Evolutionary conservation across 2,888 invertebrate genomes (phyloP), one percentile per base, ranked within the genome.

Genomic region (Anthophora plumipes): DNA sequence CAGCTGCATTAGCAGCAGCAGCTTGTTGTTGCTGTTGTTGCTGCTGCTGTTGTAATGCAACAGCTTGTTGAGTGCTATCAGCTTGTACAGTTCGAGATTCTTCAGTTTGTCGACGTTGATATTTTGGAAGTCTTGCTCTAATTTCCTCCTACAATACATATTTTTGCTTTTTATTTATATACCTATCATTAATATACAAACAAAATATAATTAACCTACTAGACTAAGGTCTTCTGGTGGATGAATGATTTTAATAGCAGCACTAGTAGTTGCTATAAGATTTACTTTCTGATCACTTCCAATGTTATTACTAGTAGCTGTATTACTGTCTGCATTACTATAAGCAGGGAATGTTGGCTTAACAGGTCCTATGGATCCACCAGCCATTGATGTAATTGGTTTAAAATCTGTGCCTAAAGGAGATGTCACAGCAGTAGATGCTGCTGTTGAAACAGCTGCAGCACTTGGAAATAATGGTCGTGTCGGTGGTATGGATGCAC

Each of bases 161-260:
- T 60, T 59, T 52, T 69, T 6, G 7, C 46, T 31, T 22, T 54
- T 8, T 7, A 5, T 54, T 60, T 22, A n/a, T 7, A 9, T n/a
- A 25, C 7, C 20, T 57, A 20, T n/a, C 12, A 41, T 12, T 8
- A 48, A 14, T 7, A 52, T 31, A 31, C 20, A 39, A 46, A 39
- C 31, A 64, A 41, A 50, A 11, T 54, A 8, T 41, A 14, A 8
- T 25, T 59, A 43, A 81, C 93, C 92, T 90, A 95, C 96, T 93
- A 96, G 90, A 43, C 98, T 98, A 70, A 98, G 96, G 93, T 98
- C 98, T 93, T 99, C 98, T 0, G 97, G 96, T 0, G 99, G 99
- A 94, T 99, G 99, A 87, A 99, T 96, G 74, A 99, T 98, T 94
- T 97, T 97, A 90, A 97, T 97, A 52, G 97, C 96, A 8, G 97